Evolutionary conservation across 2,888 invertebrate genomes (phyloP), one percentile per base, ranked within the genome.

Genomic region (Steinernema scapterisci): DNA sequence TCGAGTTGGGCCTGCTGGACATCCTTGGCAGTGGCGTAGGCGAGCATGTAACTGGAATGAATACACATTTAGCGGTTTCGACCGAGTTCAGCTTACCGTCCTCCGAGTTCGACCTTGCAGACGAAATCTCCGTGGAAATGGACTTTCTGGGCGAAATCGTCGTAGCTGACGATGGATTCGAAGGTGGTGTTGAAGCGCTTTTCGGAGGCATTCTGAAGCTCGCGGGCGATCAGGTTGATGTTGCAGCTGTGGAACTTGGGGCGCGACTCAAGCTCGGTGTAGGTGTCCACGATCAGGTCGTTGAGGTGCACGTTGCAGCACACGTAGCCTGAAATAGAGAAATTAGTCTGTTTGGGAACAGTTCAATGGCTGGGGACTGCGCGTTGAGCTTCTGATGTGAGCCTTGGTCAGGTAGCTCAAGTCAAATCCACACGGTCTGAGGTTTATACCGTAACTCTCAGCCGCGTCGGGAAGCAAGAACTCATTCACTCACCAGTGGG

Each of bases 231-330:
- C 38, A 77, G 77, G 46, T 80, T 81, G 63, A 80, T 82, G 63
- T 80, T 80, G 70, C 80, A 80, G 72, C 77, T 77, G 63, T 82
- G 81, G 73, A 80, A 80, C 27, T 77, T 77, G 6, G 80, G 80
- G 11, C 74, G 71, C 13, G 78, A 73, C 56, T 80, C 81, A 38
- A 80, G 70, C 25, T 79, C 77, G 19, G 77, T 81, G 75, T 81
- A 81, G 11, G 80, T 82, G 70, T 80, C 80, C 13, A 80, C 80
- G 72, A 80, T 80, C 44, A 80, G 74, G 31, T 80, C 80, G 70
- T 80, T 80, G 5, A 80, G 73, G 48, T 77, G 72, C 13, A 72
- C 52, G 48, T 80, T 81, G 74, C 80, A 80, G 63, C 80, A 80
- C 13, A 80, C 75, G 31, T 80, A 80, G 2, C 80, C 71, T 71